Base-by-base conservation (phyloP, 2,888 invertebrate species). In the Eristalis intricaria region DNA sequence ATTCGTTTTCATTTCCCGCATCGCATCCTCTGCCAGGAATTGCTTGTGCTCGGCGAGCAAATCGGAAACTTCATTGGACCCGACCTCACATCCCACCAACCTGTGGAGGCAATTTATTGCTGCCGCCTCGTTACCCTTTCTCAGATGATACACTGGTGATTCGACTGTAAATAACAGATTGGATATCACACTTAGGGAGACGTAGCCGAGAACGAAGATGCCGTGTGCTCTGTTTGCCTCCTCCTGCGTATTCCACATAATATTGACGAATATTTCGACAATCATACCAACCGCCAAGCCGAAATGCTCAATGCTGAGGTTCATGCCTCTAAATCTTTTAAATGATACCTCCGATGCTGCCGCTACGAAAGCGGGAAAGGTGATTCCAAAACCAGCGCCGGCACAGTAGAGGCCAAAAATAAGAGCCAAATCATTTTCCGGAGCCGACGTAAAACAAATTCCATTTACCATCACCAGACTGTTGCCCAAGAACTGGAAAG, bases 11-110 rank as follows among this genome's bases (percentile, higher is more conserved):
- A 8, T 19, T 0, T 89, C 84, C 7, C 91, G n/a, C 8, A 89
- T 88, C 22, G 81, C 84, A 71, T 90, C 92, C 15, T 90, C 88
- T 1, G 89, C 90, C 65, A 92, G 32, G 64, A 92, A 91, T 0
- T 77, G 89, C 56, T 91, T 92, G 61, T 90, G 90, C 65, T 92
- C 92, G 22, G 90, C 89, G 69, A 92, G 77, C 43, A 89, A 90
- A 8, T 50, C 50, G n/a, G 2, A 7, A 19, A 50, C 19, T 19
- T 50, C 50, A 50, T 19, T 8, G 19, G 50, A 0, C 5, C 19
- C 50, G 19, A 50, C 4, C 8, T 50, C 50, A 50, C 19, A 19
- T 19, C 50, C 4, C 2, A 8, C 4, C 19, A 50, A 19, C 19
- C 50, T 50, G 7, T 50, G 50, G 0, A 50, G 50, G 50, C 19